Conservation (phyloP, 2,797 vertebrate species). For the Lacerta bilineata region DNA sequence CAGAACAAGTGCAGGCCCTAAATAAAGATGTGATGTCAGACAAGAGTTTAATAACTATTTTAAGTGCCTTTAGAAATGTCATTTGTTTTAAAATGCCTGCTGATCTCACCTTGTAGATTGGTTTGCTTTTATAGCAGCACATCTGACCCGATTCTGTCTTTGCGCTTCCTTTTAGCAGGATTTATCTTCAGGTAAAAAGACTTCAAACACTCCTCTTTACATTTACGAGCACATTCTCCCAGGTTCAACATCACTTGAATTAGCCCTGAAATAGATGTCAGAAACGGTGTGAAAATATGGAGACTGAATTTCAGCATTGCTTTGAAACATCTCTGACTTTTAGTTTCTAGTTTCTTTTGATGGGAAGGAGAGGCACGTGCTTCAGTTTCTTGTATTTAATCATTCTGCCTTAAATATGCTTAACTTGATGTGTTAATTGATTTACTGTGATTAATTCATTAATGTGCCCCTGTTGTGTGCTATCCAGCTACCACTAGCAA, state of each 20-base stretch:
- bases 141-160: not conserved
- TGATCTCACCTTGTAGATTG: slow-evolving; percentile 6
- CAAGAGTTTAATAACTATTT: slow-evolving; percentile 18
- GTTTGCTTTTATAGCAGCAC: not conserved
- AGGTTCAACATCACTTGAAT: not conserved
- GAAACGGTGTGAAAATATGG: not conserved
- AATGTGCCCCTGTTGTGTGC: no score
- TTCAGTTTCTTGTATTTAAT: slow-evolving; percentile 3
- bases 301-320: not conserved
- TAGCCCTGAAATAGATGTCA: not conserved
- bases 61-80: slow-evolving; percentile 16
- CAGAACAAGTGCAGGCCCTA: slow-evolving; percentile 14
- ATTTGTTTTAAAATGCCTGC: not conserved
- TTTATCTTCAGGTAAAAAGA: not conserved
- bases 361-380: not conserved
- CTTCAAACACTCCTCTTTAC: not conserved
- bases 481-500: not conserved
- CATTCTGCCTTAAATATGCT: not conserved
- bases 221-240: not conserved
- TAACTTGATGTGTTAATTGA: not conserved
- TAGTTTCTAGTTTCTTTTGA: not conserved
- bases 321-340: not conserved
- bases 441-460: not conserved
- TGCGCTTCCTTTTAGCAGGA: not conserved
- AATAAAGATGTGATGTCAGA: slow-evolving; percentile 39